phyloP scores from a whole-genome alignment of 2,113 vertebrate species.

The Aspidoscelis tigris region DNA sequence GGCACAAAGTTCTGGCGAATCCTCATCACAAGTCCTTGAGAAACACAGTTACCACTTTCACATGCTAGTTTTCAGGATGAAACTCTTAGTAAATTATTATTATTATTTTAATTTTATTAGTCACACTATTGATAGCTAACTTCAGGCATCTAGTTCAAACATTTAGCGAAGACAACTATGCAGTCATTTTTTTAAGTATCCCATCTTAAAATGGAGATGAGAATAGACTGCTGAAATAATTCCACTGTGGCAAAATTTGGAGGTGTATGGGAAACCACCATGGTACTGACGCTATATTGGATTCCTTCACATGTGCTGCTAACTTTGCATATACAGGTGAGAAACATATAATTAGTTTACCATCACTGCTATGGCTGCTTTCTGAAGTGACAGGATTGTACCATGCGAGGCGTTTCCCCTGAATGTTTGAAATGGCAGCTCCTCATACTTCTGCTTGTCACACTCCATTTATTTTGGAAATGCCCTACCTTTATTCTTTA shows the following conservation, averaged over 20 bases:
- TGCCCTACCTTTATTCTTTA: neutral
- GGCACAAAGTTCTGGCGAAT: neutral
- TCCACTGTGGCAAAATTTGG: neutral
- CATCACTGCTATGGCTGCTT: neutral
- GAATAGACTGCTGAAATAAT: neutral
- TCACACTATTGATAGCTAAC: neutral
- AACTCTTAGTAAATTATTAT: neutral
- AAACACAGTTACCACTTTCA: neutral
- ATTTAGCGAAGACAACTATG: neutral
- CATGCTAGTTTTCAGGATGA: neutral
- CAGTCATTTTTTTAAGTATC: neutral
- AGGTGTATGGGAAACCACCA: neutral
- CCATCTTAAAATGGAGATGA: neutral
- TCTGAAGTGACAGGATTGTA: neutral
- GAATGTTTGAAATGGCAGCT: neutral
- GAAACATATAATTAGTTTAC: neutral
- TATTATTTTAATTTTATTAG: neutral
- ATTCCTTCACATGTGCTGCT: neutral
- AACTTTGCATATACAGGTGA: neutral
- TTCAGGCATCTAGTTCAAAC: neutral
- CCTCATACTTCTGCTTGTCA: neutral
- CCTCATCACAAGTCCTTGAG: neutral
- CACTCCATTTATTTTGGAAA: neutral
- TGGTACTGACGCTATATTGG: neutral
- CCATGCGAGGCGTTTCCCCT: neutral